These are phyloP conservation scores for Phyllotis vaccarum DNA, from an alignment of 2,797 vertebrate genomes.

Conservation along the genomic window DNA sequence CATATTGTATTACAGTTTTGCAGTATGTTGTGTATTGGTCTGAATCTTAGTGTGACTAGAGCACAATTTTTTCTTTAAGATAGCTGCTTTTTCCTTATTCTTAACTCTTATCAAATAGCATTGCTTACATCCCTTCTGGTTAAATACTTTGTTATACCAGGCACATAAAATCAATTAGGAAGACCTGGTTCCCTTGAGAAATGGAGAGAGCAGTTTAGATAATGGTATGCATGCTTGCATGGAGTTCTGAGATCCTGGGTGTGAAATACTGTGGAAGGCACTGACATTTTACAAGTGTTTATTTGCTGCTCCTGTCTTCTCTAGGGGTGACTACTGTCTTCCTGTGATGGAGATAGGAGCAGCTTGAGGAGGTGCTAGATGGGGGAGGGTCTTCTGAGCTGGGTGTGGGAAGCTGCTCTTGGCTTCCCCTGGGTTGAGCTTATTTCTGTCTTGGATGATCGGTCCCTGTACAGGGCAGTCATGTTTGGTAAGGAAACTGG, in stretches of 20 bases:
- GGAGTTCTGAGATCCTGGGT: not conserved
- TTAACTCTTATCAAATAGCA: conserved; percentile 26
- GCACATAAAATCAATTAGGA: not conserved
- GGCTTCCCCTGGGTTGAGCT: not conserved
- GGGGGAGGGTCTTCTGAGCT: not conserved
- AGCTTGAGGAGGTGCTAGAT: not conserved
- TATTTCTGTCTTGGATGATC: not conserved
- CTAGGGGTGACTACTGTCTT: conserved; percentile 3
- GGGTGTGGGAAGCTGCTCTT: not conserved
- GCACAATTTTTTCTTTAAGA: conserved; percentile 9
- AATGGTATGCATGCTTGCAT: conserved; percentile 17
- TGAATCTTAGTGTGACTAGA: conserved; percentile 62
- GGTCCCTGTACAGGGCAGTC: not conserved
- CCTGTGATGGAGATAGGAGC: not conserved
- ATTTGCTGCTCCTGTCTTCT: conserved; percentile 19
- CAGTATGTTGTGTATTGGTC: conserved; percentile 59
- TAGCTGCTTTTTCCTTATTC: conserved; percentile 8
- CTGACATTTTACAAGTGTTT: not conserved
- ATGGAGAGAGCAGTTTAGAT: not conserved
- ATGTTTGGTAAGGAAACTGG: not conserved
- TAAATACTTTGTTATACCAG: conserved; percentile 13
- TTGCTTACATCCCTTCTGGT: conserved; percentile 57
- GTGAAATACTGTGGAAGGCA: not conserved
- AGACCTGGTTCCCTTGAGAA: not conserved
- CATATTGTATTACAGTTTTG: conserved; percentile 69